These are phyloP conservation scores for Falco peregrinus DNA, from an alignment of 2,797 vertebrate species.

Conservation along the genomic window DNA sequence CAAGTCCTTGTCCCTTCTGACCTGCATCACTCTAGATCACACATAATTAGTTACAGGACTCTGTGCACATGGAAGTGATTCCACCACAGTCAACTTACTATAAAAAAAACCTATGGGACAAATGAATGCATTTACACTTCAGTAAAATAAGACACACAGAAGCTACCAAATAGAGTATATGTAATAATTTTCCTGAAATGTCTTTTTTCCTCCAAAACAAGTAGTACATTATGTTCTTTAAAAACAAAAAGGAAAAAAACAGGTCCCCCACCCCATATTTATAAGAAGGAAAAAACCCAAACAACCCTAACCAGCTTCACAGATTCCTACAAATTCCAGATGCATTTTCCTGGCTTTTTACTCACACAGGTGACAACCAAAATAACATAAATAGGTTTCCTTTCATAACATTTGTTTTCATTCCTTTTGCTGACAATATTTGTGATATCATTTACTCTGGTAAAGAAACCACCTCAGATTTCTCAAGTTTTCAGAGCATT, in stretches of 20 bases:
- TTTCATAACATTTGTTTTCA: background rate
- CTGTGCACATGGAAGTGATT: background rate
- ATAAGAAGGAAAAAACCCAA: background rate
- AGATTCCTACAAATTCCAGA: background rate
- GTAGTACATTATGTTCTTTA: background rate
- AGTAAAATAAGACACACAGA: background rate
- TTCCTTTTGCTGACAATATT: conserved; percentile 1
- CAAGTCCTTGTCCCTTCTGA: background rate
- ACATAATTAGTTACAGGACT: background rate
- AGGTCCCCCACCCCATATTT: background rate
- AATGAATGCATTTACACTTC: background rate
- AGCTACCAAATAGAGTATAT: background rate
- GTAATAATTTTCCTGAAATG: background rate
- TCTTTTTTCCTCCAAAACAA: background rate
- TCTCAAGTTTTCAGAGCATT: background rate
- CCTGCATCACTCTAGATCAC: background rate
- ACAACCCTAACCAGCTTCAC: background rate
- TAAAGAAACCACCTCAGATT: background rate
- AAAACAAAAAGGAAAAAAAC: background rate
- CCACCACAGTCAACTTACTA: background rate
- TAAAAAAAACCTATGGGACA: background rate
- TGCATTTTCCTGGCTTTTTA: background rate
- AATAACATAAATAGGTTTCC: background rate
- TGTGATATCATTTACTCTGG: background rate
- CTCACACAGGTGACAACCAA: background rate